These are phyloP conservation scores for Synanthedon tipuliformis DNA, from an alignment of 2,888 invertebrate genomes.

Conservation along the genomic window DNA sequence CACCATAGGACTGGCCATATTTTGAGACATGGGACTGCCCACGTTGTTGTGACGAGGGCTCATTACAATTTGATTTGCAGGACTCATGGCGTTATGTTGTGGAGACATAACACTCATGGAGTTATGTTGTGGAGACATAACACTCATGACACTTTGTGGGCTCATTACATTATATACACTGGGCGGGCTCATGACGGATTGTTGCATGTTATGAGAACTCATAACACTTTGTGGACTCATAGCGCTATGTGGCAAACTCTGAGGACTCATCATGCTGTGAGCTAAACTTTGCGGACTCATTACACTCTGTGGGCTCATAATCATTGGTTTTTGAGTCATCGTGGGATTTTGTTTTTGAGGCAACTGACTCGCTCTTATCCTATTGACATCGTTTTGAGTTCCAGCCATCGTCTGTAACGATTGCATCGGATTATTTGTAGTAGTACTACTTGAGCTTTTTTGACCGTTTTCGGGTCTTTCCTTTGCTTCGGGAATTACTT, in stretches of 20 bases:
- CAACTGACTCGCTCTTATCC: constrained; percentile 40
- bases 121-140: constrained; percentile 62
- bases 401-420: constrained; percentile 57
- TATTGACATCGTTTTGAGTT: constrained; percentile 50
- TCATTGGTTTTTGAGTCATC: constrained; percentile 47
- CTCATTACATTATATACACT: constrained; percentile 60
- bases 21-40: constrained; percentile 39
- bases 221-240: constrained; percentile 62
- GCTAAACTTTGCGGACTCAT: constrained; percentile 53
- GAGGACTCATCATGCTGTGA: constrained; percentile 58
- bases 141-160: constrained; percentile 61
- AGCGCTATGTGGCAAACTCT: constrained; percentile 55
- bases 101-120: constrained; percentile 64
- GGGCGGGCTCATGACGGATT: constrained; percentile 56
- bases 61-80: constrained; percentile 61
- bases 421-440: constrained; percentile 43
- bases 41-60: constrained; percentile 53
- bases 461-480: constrained; percentile 31
- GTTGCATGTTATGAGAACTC: constrained; percentile 50
- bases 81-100: constrained; percentile 57
- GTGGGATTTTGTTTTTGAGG: constrained; percentile 44
- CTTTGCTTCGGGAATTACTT: constrained; percentile 50
- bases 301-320: constrained; percentile 49
- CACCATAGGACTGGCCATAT: constrained; percentile 46
- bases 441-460: constrained; percentile 28